Percentiles rank a stretch among this genome's conserved stretches.
Evolutionary conservation across 1,140 invertebrate species (phyloP).

Genomic region (Solenopsis fugax): DNA sequence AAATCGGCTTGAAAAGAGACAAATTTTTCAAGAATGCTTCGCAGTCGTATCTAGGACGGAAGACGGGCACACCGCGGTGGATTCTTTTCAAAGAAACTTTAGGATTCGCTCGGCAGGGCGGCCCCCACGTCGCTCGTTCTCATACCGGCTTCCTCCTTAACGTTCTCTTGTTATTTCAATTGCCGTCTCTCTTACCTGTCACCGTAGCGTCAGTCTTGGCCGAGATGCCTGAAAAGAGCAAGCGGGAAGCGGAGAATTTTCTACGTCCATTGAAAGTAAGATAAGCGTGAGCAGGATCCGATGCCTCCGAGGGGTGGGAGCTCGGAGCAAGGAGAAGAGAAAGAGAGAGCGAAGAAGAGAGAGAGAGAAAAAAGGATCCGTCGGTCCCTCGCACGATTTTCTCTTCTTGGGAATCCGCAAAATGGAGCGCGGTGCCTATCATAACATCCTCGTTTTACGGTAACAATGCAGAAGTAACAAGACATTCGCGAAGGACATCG

Average conservation of each 20-base stretch:
- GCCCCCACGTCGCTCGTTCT: conserved; percentile 13
- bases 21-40: conserved; percentile 68
- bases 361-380: not conserved
- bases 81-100: conserved; percentile 71
- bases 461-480: conserved; percentile 74
- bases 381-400: conserved; percentile 21
- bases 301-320: conserved; percentile 35
- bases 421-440: conserved; percentile 68
- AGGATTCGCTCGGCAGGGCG: conserved; percentile 27
- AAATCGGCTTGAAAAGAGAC: conserved; percentile 64
- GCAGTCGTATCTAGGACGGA: conserved; percentile 68
- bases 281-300: conserved; percentile 71
- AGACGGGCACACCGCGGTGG: conserved; percentile 60
- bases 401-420: conserved; percentile 55
- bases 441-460: conserved; percentile 72
- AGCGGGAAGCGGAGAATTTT: conserved; percentile 62
- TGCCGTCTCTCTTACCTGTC: conserved; percentile 75
- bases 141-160: conserved; percentile 64
- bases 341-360: not conserved
- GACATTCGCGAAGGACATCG: conserved; percentile 63
- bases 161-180: conserved; percentile 75
- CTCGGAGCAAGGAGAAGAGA: not conserved
- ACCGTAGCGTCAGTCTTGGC: conserved; percentile 66
- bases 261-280: conserved; percentile 69
- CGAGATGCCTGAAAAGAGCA: conserved; percentile 71